A percentile compares a stretch with the other conserved stretches of the same genome.
These are phyloP conservation scores for Micrasema minimum DNA, from an alignment of 1,140 invertebrate species.

Conservation along the genomic window DNA sequence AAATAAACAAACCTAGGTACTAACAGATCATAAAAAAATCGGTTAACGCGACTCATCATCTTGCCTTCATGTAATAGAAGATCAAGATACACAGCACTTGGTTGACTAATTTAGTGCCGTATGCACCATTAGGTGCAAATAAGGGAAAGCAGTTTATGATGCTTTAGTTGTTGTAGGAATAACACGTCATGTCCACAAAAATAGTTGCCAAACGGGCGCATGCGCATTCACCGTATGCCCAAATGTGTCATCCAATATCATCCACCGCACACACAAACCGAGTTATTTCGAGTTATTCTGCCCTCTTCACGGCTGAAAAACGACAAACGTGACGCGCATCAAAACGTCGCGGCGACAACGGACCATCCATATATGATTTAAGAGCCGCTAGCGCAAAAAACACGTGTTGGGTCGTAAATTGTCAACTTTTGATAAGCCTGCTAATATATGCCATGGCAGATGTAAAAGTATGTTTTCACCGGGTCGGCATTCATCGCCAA, in stretches of 20 bases:
- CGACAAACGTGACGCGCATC: constrained; percentile 45
- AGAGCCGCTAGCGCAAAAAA: constrained; percentile 44
- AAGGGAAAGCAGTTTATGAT: too few relatives aligned
- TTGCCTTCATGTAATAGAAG: too few relatives aligned
- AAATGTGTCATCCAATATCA: constrained; percentile 39
- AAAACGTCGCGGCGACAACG: constrained; percentile 19
- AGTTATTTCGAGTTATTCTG: constrained; percentile 24
- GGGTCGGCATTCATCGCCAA: constrained; percentile 10
- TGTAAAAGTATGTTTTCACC: constrained; percentile 4
- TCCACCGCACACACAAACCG: constrained; percentile 28
- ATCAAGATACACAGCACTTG: too few relatives aligned
- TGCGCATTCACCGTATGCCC: constrained; percentile 42
- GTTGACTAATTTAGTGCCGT: too few relatives aligned
- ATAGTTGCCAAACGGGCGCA: constrained; percentile 1
- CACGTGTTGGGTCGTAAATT: constrained; percentile 54
- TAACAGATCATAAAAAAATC: too few relatives aligned
- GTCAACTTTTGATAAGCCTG: constrained; percentile 51
- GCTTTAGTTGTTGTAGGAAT: too few relatives aligned
- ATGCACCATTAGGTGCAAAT: too few relatives aligned
- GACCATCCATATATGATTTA: constrained; percentile 32
- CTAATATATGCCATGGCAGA: constrained; percentile 45
- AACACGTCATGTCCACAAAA: too few relatives aligned
- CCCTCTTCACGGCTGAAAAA: constrained; percentile 38
- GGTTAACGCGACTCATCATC: too few relatives aligned
- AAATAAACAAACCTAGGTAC: too few relatives aligned